Base-by-base conservation (phyloP, 2,113 vertebrate species). In the Stomatorhinus ivindoensis region DNA sequence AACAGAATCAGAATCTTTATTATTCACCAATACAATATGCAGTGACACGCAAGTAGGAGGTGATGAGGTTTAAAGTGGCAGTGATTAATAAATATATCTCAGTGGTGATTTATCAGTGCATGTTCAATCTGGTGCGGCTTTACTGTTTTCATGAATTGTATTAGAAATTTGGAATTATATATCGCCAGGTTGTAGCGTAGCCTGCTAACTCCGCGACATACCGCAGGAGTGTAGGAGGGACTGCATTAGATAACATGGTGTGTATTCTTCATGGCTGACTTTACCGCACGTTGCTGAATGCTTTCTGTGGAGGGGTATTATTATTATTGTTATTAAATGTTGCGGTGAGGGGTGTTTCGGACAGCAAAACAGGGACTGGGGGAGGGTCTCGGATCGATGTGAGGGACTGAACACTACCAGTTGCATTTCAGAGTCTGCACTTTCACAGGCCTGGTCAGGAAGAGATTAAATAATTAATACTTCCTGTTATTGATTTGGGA, bases 381-480 rank as follows among this genome's bases (percentile, higher is more conserved):
- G 42, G 83, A 15, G 31, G 69, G 48, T 31, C 3, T 39, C n/a
- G 19, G 48, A 82, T 89, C 46, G n/a, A 80, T 80, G 27, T 27
- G 24, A 2, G 19, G 55, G 11, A 44, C 19, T 17, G 31, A 2
- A 4, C 13, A 7, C 27, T 39, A 85, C 80, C 42, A 65, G 44
- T 69, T 65, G 89, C 83, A 86, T 65, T 55, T 31, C 19, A 1
- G 39, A 44, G 55, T 86, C 24, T 42, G 39, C 61, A 24, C 51
- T 65, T 51, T 48, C 24, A 9, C 53, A 19, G 82, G 44, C 42
- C 24, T 48, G 4, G 55, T 7, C 48, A 7, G 83, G 55, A 69
- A n/a, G 55, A 13, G 58, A 50, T 50, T 89, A n/a, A 86, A 69
- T 86, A 86, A 89, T 89, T 65, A 27, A 89, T 86, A 46, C 42